Conservation (phyloP, 2,888 invertebrate genomes). For the Lissocephala sabroskyi region DNA sequence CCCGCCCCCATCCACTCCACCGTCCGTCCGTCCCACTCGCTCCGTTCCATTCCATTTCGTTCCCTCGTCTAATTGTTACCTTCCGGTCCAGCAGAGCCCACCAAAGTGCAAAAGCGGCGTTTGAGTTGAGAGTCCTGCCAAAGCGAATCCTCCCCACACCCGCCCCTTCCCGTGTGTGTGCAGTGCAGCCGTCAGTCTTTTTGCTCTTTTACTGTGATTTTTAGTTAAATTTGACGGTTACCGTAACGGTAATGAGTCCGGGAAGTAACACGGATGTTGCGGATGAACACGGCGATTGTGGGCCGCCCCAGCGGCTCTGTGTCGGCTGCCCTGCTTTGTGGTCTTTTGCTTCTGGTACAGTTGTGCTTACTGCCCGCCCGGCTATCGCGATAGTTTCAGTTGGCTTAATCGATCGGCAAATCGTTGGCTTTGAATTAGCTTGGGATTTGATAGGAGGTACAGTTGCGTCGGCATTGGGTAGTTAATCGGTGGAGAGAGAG, state of each 20-base stretch:
- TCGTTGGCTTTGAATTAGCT: no score
- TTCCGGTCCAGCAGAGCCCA: constrained; percentile 27
- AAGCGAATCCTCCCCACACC: constrained; percentile 35
- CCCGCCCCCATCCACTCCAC: constrained; percentile 1
- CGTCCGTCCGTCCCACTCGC: neutral
- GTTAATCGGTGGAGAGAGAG: no score
- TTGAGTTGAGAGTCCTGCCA: neutral
- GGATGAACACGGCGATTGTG: no score
- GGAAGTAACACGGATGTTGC: constrained; percentile 33
- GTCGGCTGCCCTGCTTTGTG: no score
- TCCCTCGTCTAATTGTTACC: constrained; percentile 35
- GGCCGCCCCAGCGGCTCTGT: no score
- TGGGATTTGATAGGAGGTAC: no score
- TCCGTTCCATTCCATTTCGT: neutral
- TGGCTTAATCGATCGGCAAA: no score
- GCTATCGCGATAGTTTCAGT: no score
- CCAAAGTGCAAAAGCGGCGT: neutral
- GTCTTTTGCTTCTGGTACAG: no score
- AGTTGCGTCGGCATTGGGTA: no score
- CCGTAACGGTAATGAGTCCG: constrained; percentile 33
- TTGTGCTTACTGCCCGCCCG: no score
- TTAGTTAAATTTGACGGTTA: constrained; percentile 17
- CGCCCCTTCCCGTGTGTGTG: constrained; percentile 1
- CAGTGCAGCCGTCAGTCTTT: constrained; percentile 51
- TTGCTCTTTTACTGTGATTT: constrained; percentile 53